These are phyloP conservation scores for Octomys mimax DNA, from an alignment of 2,797 vertebrate species.

Conservation along the genomic window DNA sequence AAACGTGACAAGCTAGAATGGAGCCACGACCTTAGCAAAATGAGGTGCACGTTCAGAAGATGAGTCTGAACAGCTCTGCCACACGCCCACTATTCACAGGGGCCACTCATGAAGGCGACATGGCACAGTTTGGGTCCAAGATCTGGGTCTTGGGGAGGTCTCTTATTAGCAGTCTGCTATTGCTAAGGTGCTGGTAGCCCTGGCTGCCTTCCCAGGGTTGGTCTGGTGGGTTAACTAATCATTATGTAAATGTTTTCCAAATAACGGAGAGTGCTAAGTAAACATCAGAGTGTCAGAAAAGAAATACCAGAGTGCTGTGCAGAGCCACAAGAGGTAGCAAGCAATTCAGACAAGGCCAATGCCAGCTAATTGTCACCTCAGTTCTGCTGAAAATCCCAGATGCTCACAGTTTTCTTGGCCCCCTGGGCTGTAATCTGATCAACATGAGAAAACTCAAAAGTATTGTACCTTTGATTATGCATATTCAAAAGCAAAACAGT, in stretches of 20 bases:
- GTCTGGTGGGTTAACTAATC: constrained; percentile 79
- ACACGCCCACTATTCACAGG: neutral
- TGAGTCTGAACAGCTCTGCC: neutral
- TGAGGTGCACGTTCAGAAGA: neutral
- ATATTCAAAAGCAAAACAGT: constrained; percentile 42
- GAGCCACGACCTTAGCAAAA: neutral
- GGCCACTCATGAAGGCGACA: neutral
- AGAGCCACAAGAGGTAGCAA: constrained; percentile 28
- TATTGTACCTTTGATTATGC: constrained; percentile 29
- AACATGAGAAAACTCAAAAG: constrained; percentile 34
- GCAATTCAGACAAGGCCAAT: constrained; percentile 40
- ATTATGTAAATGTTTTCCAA: constrained; percentile 80
- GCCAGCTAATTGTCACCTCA: constrained; percentile 23
- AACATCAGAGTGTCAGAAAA: constrained; percentile 76
- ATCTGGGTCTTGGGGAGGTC: neutral
- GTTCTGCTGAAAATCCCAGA: neutral
- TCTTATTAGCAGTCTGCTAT: constrained; percentile 60
- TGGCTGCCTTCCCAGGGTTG: constrained; percentile 79
- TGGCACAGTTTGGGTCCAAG: neutral
- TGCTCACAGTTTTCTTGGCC: neutral
- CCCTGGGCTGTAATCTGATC: constrained; percentile 30
- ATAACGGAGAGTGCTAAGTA: constrained; percentile 73
- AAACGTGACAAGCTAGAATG: neutral
- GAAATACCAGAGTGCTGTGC: constrained; percentile 68
- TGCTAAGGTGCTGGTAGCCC: constrained; percentile 62